phyloP scores from a whole-genome alignment of 2,113 vertebrate genomes.

The Strix uralensis region DNA sequence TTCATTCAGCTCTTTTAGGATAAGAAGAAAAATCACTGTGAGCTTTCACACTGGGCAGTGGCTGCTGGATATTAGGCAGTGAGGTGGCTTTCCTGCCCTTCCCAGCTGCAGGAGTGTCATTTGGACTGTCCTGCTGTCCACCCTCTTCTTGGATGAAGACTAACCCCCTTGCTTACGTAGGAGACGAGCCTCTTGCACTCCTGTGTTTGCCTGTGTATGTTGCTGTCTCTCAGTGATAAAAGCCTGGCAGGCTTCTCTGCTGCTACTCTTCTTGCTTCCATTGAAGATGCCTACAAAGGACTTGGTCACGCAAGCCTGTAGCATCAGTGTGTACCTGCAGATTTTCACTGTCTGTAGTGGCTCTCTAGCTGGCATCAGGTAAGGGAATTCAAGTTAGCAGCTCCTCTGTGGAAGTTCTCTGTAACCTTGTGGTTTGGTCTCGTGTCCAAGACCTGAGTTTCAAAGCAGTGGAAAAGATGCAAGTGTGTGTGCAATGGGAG shows the following conservation, averaged over 20 bases:
- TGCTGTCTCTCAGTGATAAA: background rate
- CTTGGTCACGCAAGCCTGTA: background rate
- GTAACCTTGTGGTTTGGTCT: background rate
- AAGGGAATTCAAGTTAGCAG: background rate
- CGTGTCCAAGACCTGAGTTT: rapidly evolving
- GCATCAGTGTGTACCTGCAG: background rate
- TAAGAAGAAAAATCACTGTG: background rate
- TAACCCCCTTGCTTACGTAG: background rate
- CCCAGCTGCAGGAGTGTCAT: background rate
- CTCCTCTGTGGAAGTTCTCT: background rate
- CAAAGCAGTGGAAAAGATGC: background rate
- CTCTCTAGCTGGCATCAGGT: background rate
- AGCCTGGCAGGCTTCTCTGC: background rate
- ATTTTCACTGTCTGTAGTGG: background rate
- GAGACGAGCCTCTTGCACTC: background rate
- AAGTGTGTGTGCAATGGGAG: background rate
- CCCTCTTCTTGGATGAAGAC: background rate
- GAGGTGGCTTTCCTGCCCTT: background rate
- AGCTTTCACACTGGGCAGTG: background rate
- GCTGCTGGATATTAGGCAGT: background rate
- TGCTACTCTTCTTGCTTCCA: background rate
- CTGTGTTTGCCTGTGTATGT: background rate
- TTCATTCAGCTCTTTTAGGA: background rate
- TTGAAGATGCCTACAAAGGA: background rate
- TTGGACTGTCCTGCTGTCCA: rapidly evolving